These are phyloP conservation scores for Ochotona princeps DNA, from an alignment of 2,113 vertebrate species.

Conservation along the genomic window DNA sequence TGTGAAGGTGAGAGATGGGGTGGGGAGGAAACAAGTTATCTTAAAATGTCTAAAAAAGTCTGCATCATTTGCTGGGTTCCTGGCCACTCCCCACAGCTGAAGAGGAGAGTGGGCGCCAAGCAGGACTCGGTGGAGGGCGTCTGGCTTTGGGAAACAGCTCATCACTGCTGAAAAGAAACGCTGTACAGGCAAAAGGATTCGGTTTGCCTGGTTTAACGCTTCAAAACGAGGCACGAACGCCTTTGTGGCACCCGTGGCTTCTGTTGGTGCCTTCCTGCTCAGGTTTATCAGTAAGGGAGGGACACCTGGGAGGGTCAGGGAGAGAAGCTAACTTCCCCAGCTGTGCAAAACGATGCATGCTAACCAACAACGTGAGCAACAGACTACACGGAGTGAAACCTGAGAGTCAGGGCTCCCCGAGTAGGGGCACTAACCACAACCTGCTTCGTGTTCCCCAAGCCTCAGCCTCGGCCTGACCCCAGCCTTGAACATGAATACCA, in stretches of 20 bases:
- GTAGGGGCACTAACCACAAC: neutral
- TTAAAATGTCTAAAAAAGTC: neutral
- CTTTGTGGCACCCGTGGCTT: neutral
- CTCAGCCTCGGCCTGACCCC: slow-evolving; percentile 23
- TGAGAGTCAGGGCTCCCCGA: neutral
- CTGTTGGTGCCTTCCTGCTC: neutral
- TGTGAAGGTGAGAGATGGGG: neutral
- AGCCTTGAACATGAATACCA: slow-evolving; percentile 65
- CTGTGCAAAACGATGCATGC: slow-evolving; percentile 59
- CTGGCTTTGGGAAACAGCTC: neutral
- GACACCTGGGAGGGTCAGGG: neutral
- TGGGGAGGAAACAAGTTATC: neutral
- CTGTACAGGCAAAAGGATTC: neutral
- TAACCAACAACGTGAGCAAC: slow-evolving; percentile 67
- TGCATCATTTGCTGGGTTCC: neutral
- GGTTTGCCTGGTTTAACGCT: neutral
- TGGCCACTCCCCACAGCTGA: neutral
- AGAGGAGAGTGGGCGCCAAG: neutral
- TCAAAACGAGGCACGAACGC: neutral
- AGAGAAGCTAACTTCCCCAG: neutral
- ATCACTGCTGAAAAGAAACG: neutral
- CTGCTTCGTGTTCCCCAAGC: neutral
- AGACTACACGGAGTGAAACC: slow-evolving; percentile 39
- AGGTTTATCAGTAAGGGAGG: neutral
- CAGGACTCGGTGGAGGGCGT: neutral